Evolutionary conservation across 2,888 invertebrate species (phyloP), one percentile per base, ranked within the genome.

Genomic region (Phaonia tiefii): DNA sequence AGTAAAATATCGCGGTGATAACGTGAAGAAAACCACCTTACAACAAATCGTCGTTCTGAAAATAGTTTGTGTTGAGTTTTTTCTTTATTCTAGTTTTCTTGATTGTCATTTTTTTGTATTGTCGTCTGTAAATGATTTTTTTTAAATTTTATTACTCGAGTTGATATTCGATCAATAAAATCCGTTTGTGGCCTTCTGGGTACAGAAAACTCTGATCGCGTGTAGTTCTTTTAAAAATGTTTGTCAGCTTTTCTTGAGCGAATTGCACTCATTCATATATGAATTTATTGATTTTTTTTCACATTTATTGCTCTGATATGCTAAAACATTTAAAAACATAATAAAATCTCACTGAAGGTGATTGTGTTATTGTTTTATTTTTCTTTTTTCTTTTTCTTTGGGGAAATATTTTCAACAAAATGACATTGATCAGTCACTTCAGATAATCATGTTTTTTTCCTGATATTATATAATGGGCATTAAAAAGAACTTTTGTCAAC

Each of bases 391-490:
- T 51, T 25, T 31, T 31, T 31, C 31, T 51, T 10, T 63, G 13
- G 56, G 42, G 7, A 49, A 15, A 15, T 15, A 42, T 58, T 71
- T 60, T 67, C 66, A 67, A 51, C 67, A 67, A 67, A 75, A 71
- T 75, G 77, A 26, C 80, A 81, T 75, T 81, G 80, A 73, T 67
- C 77, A 71, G 71, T 81, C 76, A 69, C 74, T 77, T 74, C 46
- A 60, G 51, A 54, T 74, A 67, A 70, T 71, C 80, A 81, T 81
- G 80, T 81, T 81, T 76, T 66, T 76, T 81, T 81, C 80, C 77
- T 78, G 77, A 60, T 75, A 74, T 81, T 81, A 81, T 81, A 74
- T 81, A 80, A 80, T 25, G 54, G 13, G 54, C 49, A 66, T 77
- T 65, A n/a, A 22, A 63, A 63, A 63, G 20, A 20, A 26, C 39